Conservation (phyloP, 1,140 invertebrate genomes). For the Drosophila kepulauana region DNA sequence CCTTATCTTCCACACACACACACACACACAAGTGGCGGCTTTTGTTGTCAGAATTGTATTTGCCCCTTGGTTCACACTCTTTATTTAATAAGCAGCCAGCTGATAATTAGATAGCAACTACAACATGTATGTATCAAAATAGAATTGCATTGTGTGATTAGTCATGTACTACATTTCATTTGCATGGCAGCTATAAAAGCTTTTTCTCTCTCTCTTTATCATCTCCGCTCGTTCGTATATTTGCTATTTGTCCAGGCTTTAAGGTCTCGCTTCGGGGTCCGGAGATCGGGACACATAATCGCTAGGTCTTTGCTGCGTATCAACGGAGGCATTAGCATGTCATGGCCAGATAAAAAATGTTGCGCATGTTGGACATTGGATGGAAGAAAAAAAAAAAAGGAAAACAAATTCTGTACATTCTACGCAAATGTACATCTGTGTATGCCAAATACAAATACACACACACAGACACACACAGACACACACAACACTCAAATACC, state of each 20-base stretch:
- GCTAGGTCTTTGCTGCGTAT: conserved; percentile 50
- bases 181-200: conserved; percentile 32
- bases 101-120: conserved; percentile 48
- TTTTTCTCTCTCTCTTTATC: conserved; percentile 17
- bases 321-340: conserved; percentile 61
- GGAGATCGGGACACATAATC: conserved; percentile 40
- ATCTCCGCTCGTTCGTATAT: not conserved
- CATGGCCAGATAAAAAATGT: conserved; percentile 51
- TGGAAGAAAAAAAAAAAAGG: conserved; percentile 13
- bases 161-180: conserved; percentile 52
- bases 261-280: not conserved
- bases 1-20: conserved; percentile 19
- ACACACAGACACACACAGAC: no score
- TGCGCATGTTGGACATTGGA: conserved; percentile 39
- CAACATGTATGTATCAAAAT: conserved; percentile 22
- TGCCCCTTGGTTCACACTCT: conserved; percentile 53
- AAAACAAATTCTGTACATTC: not conserved
- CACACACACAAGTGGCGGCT: conserved; percentile 7
- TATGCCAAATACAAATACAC: conserved; percentile 14
- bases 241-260: not conserved
- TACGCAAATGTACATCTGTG: conserved; percentile 23
- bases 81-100: conserved; percentile 48
- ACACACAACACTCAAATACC: conserved; percentile 14
- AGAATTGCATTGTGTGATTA: conserved; percentile 48
- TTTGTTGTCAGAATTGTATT: conserved; percentile 41